Evolutionary conservation across 1,140 invertebrate species (phyloP).

Genomic region (Colletes latitarsis): DNA sequence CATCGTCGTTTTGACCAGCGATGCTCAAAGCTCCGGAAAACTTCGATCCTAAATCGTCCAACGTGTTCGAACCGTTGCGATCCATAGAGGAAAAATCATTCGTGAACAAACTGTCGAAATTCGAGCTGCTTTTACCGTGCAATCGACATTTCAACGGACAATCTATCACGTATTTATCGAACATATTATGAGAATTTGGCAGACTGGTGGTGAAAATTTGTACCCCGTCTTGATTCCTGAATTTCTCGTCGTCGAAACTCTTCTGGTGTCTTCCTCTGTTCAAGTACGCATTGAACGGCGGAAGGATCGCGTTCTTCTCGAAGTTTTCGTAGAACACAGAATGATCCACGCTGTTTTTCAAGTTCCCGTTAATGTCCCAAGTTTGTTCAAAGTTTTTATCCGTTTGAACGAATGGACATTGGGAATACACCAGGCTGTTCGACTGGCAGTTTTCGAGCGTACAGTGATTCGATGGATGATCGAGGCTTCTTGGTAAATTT

Average conservation of each 20-base stretch:
- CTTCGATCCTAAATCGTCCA: not conserved
- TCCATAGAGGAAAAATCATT: not conserved
- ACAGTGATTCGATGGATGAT: not conserved
- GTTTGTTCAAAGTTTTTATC: not conserved
- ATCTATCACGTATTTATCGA: not conserved
- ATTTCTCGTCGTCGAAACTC: not conserved
- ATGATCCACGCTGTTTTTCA: not conserved
- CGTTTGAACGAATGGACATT: not conserved
- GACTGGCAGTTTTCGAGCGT: not conserved
- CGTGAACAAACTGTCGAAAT: too few relatives aligned
- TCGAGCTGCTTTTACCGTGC: too few relatives aligned
- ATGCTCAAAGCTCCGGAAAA: not conserved
- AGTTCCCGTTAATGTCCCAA: constrained; percentile 9
- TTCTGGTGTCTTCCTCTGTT: not conserved
- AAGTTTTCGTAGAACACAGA: not conserved
- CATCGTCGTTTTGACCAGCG: not conserved
- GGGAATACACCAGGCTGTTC: too few relatives aligned
- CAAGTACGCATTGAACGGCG: not conserved
- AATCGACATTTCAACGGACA: not conserved
- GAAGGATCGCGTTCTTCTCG: not conserved
- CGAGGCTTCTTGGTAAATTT: not conserved
- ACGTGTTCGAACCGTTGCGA: not conserved
- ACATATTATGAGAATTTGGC: not conserved
- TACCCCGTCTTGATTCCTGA: not conserved
- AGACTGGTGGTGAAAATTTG: not conserved